Evolutionary conservation across 2,113 vertebrate genomes (phyloP).

Genomic region (Zosterops lateralis): DNA sequence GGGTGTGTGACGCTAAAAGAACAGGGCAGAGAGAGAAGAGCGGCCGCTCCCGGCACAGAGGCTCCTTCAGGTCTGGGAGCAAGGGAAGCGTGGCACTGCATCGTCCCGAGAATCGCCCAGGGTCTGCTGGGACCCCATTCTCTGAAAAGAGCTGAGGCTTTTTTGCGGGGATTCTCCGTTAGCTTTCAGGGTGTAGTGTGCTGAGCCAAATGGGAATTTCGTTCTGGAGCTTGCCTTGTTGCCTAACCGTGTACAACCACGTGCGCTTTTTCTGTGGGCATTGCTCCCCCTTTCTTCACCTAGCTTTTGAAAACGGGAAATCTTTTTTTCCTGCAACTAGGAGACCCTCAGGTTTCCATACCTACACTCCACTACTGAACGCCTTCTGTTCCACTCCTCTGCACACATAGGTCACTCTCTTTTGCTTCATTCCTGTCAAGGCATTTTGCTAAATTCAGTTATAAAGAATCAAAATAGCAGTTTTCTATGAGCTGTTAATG

Average conservation of each 20-base stretch:
- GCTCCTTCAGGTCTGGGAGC: too few relatives aligned
- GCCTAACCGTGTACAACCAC: neutral
- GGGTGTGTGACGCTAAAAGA: neutral
- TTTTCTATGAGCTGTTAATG: neutral
- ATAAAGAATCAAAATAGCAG: neutral
- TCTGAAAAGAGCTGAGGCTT: neutral
- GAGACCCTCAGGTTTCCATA: neutral
- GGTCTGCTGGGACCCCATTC: neutral
- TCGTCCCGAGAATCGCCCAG: accelerated
- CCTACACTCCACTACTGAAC: neutral
- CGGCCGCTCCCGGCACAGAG: neutral
- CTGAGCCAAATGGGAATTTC: neutral
- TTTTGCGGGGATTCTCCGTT: accelerated
- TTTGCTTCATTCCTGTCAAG: neutral
- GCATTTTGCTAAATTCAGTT: neutral
- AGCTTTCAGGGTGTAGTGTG: neutral
- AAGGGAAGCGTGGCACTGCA: accelerated
- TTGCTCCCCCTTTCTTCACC: neutral
- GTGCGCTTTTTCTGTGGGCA: accelerated
- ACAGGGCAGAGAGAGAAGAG: neutral
- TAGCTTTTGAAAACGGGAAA: neutral
- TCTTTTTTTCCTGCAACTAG: neutral
- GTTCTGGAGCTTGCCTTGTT: neutral
- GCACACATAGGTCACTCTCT: too few relatives aligned
- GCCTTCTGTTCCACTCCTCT: neutral